Evolutionary conservation across 37 sponge, comb jelly and placozoan species (phyloP).

Genomic region (Chondrosia reniformis): DNA sequence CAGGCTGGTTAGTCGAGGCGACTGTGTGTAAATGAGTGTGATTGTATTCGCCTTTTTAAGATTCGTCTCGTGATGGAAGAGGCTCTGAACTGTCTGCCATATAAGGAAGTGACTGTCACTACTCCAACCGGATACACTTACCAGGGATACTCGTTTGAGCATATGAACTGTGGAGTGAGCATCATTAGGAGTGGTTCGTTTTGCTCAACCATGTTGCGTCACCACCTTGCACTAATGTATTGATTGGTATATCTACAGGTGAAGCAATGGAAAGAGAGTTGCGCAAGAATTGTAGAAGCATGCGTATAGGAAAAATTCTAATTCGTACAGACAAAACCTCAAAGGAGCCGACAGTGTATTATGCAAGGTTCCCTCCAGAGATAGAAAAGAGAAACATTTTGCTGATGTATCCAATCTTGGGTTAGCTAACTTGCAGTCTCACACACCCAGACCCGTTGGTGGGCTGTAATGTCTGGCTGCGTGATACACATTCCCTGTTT

Average conservation of each 20-base stretch:
- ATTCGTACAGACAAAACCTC: conserved; percentile 60
- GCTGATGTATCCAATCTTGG: conserved; percentile 81
- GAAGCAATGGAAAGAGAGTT: conserved; percentile 95
- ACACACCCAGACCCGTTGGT: too few species aligned
- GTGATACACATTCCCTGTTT: too few species aligned
- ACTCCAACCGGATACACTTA: conserved; percentile 87
- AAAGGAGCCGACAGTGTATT: conserved; percentile 66
- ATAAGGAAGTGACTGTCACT: conserved; percentile 45
- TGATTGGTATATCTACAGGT: conserved; percentile 54
- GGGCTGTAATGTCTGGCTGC: too few species aligned
- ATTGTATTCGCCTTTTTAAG: conserved; percentile 22
- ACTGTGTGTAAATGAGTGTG: background rate
- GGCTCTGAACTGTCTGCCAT: conserved; percentile 80
- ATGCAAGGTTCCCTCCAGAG: conserved; percentile 82
- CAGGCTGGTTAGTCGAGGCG: conserved; percentile 54
- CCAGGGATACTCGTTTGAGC: conserved; percentile 75
- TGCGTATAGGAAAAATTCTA: conserved; percentile 92
- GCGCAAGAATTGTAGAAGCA: conserved; percentile 86
- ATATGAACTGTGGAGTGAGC: conserved; percentile 92
- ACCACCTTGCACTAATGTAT: background rate
- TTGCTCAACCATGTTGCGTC: background rate
- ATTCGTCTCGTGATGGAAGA: conserved; percentile 91
- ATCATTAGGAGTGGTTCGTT: conserved; percentile 89
- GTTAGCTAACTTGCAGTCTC: conserved; percentile 25
- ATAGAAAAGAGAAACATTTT: conserved; percentile 80